Evolutionary conservation across 92 coral and sea anemone genomes (phyloP), one percentile per base, ranked within the genome.

Genomic region (Phenganax stokvisi): DNA sequence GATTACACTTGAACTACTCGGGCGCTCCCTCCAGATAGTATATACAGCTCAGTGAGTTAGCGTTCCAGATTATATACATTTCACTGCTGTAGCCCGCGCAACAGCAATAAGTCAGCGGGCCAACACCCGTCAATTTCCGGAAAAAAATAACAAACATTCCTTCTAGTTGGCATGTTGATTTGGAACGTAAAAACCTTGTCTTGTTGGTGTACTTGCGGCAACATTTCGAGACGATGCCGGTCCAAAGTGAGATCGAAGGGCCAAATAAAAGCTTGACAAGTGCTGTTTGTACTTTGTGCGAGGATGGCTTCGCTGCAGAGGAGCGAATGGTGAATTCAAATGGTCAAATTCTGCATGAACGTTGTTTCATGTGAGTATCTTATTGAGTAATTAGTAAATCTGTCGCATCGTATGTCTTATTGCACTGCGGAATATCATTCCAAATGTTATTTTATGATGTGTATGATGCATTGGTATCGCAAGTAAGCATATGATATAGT

Each of bases 241-340:
- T 86, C 31, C 85, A 86, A 86, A 89, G 88, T 64, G 74, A 72
- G 54, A 78, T 84, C 84, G 84, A 86, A 10, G 86, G 82, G 85
- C 90, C 91, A 16, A 88, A 89, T 81, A 65, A 88, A 71, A 93
- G 98, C 66, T 86, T 94, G 10, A 89, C 92, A 47, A 90, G 90
- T 17, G 98, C 97, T 58, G 89, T 94, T 17, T 94, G 98, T 89
- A 97, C 92, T 12, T 92, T 94, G 13, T 94, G 98, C 58, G 96
- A 94, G 30, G 98, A 94, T 63, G 96, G 96, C 27, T 94, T 94
- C 68, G 98, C 93, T 28, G 90, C 92, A 7, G 98, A 94, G 84
- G 98, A 94, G 57, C 88, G 98, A 84, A 94, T 94, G 98, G 98
- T 94, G 28, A 94, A 94, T 86, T 94, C 98, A 51, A 94, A 94